A percentile compares a stretch with the other conserved stretches of the same genome.
These are phyloP conservation scores for Eupsittula cactorum DNA, from an alignment of 2,113 vertebrate genomes.

Conservation along the genomic window DNA sequence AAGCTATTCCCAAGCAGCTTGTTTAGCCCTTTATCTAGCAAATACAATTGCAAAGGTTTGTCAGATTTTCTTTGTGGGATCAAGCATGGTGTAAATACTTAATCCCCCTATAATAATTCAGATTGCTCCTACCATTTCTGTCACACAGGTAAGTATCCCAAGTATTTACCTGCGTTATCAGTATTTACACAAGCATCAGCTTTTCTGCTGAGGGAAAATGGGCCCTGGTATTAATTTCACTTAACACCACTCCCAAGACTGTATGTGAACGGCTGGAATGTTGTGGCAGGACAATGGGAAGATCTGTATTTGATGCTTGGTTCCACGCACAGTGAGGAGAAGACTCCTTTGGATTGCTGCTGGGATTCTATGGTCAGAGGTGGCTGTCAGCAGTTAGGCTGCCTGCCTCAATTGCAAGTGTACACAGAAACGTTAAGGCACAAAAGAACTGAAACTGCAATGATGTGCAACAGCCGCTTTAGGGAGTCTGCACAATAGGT, in stretches of 20 bases:
- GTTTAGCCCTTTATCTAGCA: neutral
- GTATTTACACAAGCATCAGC: rapidly evolving
- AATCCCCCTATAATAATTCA: neutral
- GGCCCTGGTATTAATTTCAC: neutral
- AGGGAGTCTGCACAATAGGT: neutral
- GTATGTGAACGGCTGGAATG: rapidly evolving
- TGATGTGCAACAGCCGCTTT: rapidly evolving
- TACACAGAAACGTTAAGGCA: rapidly evolving
- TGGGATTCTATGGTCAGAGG: neutral
- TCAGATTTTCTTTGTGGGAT: neutral
- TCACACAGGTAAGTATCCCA: neutral
- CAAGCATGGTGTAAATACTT: neutral
- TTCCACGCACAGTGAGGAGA: neutral
- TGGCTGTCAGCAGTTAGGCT: neutral
- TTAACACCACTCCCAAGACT: neutral
- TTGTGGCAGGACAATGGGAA: neutral
- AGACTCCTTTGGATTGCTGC: neutral
- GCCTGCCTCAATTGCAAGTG: rapidly evolving
- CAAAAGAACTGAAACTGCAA: rapidly evolving
- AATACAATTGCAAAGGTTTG: neutral
- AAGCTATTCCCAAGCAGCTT: neutral
- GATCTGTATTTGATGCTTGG: rapidly evolving
- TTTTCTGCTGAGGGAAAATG: neutral
- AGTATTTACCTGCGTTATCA: neutral
- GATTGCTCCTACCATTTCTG: neutral